These are phyloP conservation scores for Leptodactylus fallax DNA, from an alignment of 2,797 vertebrate genomes.

Conservation along the genomic window DNA sequence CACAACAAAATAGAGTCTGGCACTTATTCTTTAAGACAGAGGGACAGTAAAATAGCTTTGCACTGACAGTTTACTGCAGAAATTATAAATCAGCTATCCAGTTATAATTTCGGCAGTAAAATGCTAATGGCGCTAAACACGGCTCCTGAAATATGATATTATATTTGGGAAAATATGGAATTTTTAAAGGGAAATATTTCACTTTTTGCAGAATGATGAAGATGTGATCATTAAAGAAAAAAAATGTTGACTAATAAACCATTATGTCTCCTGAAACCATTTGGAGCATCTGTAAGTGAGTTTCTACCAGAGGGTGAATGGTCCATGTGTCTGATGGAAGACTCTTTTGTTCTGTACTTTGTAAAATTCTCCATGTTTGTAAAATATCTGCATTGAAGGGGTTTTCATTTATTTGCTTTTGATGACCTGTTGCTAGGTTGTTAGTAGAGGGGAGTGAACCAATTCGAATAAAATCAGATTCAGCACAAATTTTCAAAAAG, in stretches of 20 bases:
- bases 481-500: too few species aligned
- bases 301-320: too few species aligned
- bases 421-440: too few species aligned
- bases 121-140: conserved; percentile 34
- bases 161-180: conserved; percentile 4
- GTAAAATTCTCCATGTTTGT: too few species aligned
- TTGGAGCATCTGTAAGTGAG: too few species aligned
- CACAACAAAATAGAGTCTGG: conserved; percentile 9
- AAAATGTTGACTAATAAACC: background rate
- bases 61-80: conserved; percentile 30
- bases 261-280: background rate
- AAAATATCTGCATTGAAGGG: too few species aligned
- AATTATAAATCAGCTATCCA: conserved; percentile 19
- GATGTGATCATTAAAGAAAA: background rate
- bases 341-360: too few species aligned
- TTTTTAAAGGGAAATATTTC: background rate
- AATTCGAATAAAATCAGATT: too few species aligned
- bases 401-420: too few species aligned
- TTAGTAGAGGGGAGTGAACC: too few species aligned
- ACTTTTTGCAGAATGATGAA: background rate
- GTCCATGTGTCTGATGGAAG: too few species aligned
- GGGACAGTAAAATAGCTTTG: conserved; percentile 13
- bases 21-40: conserved; percentile 31
- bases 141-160: conserved; percentile 6
- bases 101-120: conserved; percentile 28